These are phyloP conservation scores for Cephalopachus bancanus DNA, from an alignment of 2,797 vertebrate genomes.

Conservation along the genomic window DNA sequence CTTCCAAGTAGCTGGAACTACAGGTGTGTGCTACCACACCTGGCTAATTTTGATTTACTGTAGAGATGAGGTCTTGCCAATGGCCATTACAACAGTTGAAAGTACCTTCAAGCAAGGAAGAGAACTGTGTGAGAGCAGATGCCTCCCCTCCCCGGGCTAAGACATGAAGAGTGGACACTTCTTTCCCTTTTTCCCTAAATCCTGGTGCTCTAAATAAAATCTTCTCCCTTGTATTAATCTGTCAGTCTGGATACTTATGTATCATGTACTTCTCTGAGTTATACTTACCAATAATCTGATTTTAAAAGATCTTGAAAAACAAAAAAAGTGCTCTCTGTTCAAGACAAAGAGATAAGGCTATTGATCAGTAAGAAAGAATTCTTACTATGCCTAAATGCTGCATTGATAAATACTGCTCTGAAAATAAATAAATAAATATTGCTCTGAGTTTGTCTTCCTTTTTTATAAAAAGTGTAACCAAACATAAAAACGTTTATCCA, in stretches of 20 bases:
- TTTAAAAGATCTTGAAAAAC: conserved; percentile 37
- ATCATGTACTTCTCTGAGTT: neutral
- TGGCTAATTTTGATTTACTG: no score
- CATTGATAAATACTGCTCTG: neutral
- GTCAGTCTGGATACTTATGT: neutral
- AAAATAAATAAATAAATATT: no score
- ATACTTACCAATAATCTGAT: neutral
- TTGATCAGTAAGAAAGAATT: neutral
- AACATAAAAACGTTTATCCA: neutral
- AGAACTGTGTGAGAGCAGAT: neutral
- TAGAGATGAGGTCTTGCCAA: neutral
- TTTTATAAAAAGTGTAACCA: neutral
- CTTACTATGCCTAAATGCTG: neutral
- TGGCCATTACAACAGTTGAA: neutral
- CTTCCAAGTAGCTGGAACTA: no score
- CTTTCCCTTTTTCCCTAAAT: neutral
- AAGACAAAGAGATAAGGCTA: neutral
- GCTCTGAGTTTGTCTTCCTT: neutral
- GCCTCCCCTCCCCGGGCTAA: no score
- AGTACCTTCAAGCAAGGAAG: neutral
- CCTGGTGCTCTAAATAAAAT: neutral
- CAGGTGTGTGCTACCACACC: no score
- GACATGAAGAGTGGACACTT: no score
- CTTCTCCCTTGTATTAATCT: neutral
- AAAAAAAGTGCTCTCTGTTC: neutral